Evolutionary conservation across 2,797 vertebrate genomes (phyloP).

Genomic region (Percopsis omiscomaycus): DNA sequence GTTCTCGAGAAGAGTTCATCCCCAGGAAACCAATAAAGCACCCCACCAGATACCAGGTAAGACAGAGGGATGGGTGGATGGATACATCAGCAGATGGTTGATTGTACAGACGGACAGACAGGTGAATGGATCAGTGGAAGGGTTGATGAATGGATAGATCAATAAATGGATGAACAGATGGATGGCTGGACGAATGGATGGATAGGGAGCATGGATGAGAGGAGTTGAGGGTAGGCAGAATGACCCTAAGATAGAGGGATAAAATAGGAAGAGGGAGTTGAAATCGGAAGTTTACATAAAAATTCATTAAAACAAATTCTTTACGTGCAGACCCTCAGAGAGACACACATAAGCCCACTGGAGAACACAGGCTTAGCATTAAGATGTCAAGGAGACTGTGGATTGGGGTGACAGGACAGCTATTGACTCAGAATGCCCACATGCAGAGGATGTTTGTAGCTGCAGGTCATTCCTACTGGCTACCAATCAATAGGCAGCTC

Average conservation of each 20-base stretch:
- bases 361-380: constrained; percentile 1
- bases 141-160: not conserved
- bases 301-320: no score
- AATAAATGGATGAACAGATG: constrained; percentile 17
- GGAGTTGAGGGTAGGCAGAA: not conserved
- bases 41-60: constrained; percentile 93
- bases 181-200: not conserved
- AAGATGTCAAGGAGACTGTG: constrained; percentile 13
- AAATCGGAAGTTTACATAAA: no score
- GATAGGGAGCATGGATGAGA: not conserved
- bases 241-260: not conserved
- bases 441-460: constrained; percentile 22
- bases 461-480: constrained; percentile 31
- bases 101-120: not conserved
- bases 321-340: constrained; percentile 1
- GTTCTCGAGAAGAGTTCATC: constrained; percentile 82
- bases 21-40: constrained; percentile 86
- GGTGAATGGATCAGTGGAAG: not conserved
- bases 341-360: not conserved
- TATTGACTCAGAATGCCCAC: constrained; percentile 33
- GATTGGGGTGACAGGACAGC: constrained; percentile 34
- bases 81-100: not conserved
- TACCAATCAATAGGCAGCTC: constrained; percentile 45
- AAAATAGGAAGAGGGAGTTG: not conserved
- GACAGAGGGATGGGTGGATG: not conserved